Conservation (phyloP, 2,113 vertebrate species). For the Nettapus auritus region DNA sequence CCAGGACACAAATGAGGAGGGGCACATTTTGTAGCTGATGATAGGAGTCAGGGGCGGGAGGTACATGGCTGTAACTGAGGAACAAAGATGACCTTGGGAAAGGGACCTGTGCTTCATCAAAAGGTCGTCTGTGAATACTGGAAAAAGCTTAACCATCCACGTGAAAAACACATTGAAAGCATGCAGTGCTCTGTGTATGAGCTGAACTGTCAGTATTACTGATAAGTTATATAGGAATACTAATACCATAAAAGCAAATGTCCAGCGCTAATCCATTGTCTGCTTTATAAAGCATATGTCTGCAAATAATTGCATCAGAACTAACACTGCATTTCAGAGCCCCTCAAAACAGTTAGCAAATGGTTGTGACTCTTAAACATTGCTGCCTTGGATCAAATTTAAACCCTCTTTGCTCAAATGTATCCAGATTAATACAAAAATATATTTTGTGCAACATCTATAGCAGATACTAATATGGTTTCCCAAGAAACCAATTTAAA, state of each 20-base stretch:
- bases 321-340: background rate
- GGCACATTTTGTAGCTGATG: background rate
- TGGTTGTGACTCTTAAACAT: background rate
- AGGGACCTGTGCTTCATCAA: background rate
- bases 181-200: background rate
- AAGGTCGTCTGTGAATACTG: background rate
- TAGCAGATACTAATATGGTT: background rate
- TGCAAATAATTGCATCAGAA: background rate
- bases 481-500: background rate
- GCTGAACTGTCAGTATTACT: background rate
- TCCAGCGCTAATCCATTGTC: constrained; percentile 5
- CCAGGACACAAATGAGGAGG: background rate
- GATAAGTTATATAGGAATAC: background rate
- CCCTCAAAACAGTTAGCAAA: background rate
- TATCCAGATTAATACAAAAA: background rate
- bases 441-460: background rate
- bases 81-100: background rate
- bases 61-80: background rate
- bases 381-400: background rate
- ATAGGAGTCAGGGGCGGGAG: background rate
- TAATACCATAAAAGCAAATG: constrained; percentile 4
- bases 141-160: background rate
- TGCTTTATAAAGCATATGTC: background rate
- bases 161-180: background rate
- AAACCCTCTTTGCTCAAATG: background rate